A percentile compares a stretch with the other conserved stretches of the same genome.
Conservation (phyloP, 2,797 vertebrate species). For the Lophotriccus pileatus region DNA sequence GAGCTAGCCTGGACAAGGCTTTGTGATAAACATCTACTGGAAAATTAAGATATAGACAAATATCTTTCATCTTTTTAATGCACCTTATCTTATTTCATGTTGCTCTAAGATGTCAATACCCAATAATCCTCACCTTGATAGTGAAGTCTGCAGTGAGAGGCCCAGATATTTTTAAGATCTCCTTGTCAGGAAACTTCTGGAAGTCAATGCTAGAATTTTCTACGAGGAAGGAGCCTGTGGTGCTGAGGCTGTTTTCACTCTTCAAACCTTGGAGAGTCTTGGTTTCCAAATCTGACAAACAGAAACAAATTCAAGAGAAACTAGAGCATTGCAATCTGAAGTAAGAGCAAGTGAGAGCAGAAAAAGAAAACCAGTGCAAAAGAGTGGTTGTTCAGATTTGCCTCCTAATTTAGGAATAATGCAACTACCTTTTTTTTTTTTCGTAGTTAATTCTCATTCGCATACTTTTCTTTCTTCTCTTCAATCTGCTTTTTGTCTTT, state of each 20-base stretch:
- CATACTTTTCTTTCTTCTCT: not conserved
- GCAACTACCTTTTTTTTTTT: not conserved
- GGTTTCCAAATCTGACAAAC: constrained; percentile 87
- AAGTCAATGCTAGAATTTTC: constrained; percentile 94
- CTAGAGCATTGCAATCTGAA: not conserved
- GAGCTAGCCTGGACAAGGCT: not conserved
- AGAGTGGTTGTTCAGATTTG: not conserved
- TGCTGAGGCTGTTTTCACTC: constrained; percentile 82
- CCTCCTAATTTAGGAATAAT: not conserved
- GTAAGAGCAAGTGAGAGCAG: not conserved
- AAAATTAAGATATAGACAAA: not conserved
- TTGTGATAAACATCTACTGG: not conserved
- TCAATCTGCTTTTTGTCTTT: not conserved
- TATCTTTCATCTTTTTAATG: not conserved
- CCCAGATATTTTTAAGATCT: constrained; percentile 88
- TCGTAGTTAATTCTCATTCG: not conserved
- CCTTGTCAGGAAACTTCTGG: constrained; percentile 92
- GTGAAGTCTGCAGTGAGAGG: constrained; percentile 93
- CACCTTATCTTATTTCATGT: not conserved
- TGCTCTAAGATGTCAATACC: not conserved
- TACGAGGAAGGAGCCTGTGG: constrained; percentile 82
- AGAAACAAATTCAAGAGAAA: constrained; percentile 37
- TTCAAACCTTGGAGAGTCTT: constrained; percentile 89
- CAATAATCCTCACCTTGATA: constrained; percentile 83
- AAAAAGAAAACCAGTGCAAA: not conserved